These are phyloP conservation scores for Sebastes dallii DNA, from an alignment of 2,797 vertebrate species.

Conservation along the genomic window DNA sequence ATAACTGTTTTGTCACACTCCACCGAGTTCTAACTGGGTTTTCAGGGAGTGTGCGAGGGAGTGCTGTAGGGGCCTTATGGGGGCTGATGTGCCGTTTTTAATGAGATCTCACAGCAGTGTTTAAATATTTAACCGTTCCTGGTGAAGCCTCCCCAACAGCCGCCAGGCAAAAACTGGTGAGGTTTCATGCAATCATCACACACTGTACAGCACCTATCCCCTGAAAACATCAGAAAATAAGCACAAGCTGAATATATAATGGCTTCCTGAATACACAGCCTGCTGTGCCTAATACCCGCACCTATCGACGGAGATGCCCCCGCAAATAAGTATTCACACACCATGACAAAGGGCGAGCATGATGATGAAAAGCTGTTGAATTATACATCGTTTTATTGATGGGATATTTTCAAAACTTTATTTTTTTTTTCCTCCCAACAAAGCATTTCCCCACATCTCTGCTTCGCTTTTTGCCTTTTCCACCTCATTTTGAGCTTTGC, in stretches of 20 bases:
- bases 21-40: slow-evolving; percentile 80
- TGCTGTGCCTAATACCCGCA: slow-evolving; percentile 60
- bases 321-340: slow-evolving; percentile 57
- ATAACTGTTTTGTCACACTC: slow-evolving; percentile 86
- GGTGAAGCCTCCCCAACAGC: slow-evolving; percentile 78
- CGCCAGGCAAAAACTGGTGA: slow-evolving; percentile 74
- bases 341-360: slow-evolving; percentile 63
- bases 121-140: slow-evolving; percentile 87
- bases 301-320: slow-evolving; percentile 49
- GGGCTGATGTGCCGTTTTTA: slow-evolving; percentile 81
- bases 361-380: slow-evolving; percentile 69
- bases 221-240: slow-evolving; percentile 73
- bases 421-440: not conserved
- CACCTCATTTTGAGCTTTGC: slow-evolving; percentile 37
- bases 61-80: slow-evolving; percentile 69
- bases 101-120: slow-evolving; percentile 85
- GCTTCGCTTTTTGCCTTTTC: slow-evolving; percentile 32
- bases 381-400: slow-evolving; percentile 71
- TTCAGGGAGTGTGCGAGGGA: slow-evolving; percentile 66
- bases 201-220: slow-evolving; percentile 60
- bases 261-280: slow-evolving; percentile 59
- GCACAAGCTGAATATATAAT: slow-evolving; percentile 69
- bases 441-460: slow-evolving; percentile 36
- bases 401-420: slow-evolving; percentile 60
- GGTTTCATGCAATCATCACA: slow-evolving; percentile 71